phyloP scores from a whole-genome alignment of 2,888 invertebrate species.

The Stenichneumon culpator region DNA sequence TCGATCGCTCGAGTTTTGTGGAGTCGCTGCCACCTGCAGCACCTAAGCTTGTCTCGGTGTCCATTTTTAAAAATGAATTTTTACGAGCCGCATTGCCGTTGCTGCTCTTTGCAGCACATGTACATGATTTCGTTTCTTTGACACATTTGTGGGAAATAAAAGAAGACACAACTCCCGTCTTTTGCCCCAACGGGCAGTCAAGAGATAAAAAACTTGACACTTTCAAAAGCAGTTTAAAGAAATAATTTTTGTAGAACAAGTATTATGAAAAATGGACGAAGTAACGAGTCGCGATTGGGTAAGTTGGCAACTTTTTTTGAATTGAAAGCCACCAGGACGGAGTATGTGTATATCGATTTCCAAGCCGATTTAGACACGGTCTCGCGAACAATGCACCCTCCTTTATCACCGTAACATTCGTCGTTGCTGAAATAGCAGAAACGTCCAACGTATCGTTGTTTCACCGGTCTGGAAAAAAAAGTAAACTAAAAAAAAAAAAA shows the following conservation, averaged over 20 bases:
- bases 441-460: constrained; percentile 1
- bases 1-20: neutral
- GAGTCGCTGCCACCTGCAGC: neutral
- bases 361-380: neutral
- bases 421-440: constrained; percentile 15
- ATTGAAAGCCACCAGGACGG: neutral
- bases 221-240: no score
- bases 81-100: neutral
- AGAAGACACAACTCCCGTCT: neutral
- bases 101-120: no score
- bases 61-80: neutral
- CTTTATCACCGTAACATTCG: neutral
- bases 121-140: no score
- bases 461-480: neutral
- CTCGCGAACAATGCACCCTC: neutral
- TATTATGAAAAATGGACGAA: neutral
- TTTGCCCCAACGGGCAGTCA: no score
- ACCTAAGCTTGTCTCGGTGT: neutral
- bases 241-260: no score
- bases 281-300: neutral
- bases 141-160: neutral
- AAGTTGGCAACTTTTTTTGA: neutral
- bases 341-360: neutral
- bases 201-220: no score
- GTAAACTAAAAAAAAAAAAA: neutral